Conservation (phyloP, 1,140 invertebrate genomes). For the Laupala kohalensis region DNA sequence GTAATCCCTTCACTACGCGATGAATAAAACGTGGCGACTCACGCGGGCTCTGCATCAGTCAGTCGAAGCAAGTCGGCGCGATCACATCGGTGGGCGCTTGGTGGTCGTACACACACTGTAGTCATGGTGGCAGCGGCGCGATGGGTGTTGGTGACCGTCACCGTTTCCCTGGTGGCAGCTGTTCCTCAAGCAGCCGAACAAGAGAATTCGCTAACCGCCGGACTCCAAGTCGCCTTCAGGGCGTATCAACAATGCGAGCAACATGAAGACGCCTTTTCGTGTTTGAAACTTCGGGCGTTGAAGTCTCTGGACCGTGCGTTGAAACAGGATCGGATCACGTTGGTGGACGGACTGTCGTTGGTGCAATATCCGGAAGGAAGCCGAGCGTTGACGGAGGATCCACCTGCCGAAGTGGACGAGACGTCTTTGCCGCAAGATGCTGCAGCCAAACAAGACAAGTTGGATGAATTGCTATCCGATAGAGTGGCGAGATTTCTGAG, state of each 20-base stretch:
- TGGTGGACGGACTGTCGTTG: conserved; percentile 44
- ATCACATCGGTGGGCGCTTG: conserved; percentile 30
- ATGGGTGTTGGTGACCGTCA: neutral
- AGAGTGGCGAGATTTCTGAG: conserved; percentile 40
- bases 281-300: conserved; percentile 49
- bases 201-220: neutral
- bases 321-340: conserved; percentile 41
- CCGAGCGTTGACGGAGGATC: conserved; percentile 33
- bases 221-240: conserved; percentile 13
- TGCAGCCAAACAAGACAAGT: conserved; percentile 24
- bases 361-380: conserved; percentile 27
- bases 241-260: conserved; percentile 45
- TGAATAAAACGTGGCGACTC: conserved; percentile 48
- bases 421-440: conserved; percentile 18
- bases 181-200: too few species aligned
- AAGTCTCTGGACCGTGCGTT: conserved; percentile 47
- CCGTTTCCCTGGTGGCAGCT: too few species aligned
- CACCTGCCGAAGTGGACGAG: conserved; percentile 28
- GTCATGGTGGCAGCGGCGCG: neutral
- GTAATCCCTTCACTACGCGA: conserved; percentile 48
- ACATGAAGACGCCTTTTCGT: conserved; percentile 45
- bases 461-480: conserved; percentile 42
- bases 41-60: conserved; percentile 42
- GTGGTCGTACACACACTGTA: neutral
- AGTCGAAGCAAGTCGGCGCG: conserved; percentile 45